A percentile compares a stretch with the other conserved stretches of the same genome.
Conservation (phyloP, 2,797 vertebrate species). For the Staurois parvus region DNA sequence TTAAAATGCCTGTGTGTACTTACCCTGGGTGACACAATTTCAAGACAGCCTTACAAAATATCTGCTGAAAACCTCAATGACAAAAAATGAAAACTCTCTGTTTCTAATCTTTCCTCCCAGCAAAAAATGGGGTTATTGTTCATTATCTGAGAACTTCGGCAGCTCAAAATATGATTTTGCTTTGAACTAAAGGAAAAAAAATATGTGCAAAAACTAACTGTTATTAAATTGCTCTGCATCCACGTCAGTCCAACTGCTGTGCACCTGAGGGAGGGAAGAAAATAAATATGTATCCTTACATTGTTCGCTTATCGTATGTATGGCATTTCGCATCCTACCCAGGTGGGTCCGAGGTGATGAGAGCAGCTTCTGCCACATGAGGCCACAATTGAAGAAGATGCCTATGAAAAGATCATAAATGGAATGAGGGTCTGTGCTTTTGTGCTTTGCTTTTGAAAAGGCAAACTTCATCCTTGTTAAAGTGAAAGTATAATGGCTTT, state of each 20-base stretch:
- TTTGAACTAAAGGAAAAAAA: conserved; percentile 41
- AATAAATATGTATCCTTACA: conserved; percentile 39
- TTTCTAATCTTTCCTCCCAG: conserved; percentile 15
- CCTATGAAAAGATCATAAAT: too few relatives aligned
- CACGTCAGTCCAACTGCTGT: conserved; percentile 22
- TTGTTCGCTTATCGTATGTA: conserved; percentile 12
- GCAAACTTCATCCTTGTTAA: too few relatives aligned
- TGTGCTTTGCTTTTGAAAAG: too few relatives aligned
- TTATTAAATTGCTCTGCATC: conserved; percentile 24
- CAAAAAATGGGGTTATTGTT: conserved; percentile 1
- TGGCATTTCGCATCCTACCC: conserved; percentile 12
- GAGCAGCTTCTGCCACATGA: conserved; percentile 3
- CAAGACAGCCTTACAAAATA: not conserved
- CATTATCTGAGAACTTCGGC: conserved; percentile 30
- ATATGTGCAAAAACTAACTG: conserved; percentile 9
- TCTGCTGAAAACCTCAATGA: not conserved
- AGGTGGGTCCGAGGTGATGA: conserved; percentile 33
- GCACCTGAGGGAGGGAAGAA: conserved; percentile 2
- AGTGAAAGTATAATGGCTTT: too few relatives aligned
- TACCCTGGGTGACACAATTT: too few relatives aligned
- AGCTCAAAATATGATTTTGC: conserved; percentile 10
- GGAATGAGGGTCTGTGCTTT: too few relatives aligned
- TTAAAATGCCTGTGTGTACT: too few relatives aligned
- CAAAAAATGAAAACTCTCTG: not conserved
- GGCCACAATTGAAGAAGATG: too few relatives aligned